Percentiles rank a stretch among this genome's conserved stretches.
phyloP scores from a whole-genome alignment of 2,888 invertebrate species.

The Dicyrtoma fusca region DNA sequence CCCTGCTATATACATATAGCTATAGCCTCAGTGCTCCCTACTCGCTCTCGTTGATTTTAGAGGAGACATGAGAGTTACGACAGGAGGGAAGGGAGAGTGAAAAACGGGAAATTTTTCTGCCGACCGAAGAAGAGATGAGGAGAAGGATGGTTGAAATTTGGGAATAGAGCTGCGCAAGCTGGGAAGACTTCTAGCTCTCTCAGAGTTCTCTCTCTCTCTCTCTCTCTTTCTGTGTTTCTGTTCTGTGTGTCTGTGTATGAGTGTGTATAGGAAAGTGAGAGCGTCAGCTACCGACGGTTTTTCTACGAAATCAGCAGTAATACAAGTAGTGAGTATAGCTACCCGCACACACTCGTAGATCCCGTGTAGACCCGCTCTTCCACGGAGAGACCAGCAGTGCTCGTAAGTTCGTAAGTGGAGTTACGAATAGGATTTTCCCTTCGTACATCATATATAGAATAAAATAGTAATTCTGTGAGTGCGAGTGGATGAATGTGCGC shows the following conservation, averaged over 20 bases:
- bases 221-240: neutral
- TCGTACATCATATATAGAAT: constrained; percentile 11
- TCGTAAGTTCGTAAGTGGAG: no score
- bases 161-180: constrained; percentile 25
- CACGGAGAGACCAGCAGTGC: no score
- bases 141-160: constrained; percentile 16
- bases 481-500: constrained; percentile 4
- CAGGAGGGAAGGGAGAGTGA: constrained; percentile 16
- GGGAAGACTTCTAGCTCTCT: constrained; percentile 1
- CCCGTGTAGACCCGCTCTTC: neutral
- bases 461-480: neutral
- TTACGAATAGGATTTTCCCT: no score
- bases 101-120: constrained; percentile 29
- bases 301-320: constrained; percentile 14
- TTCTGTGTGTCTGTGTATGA: neutral
- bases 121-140: constrained; percentile 20
- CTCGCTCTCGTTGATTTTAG: constrained; percentile 18
- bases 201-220: neutral
- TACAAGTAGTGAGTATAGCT: neutral
- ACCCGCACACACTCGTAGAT: no score
- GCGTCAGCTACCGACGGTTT: constrained; percentile 18
- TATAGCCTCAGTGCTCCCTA: no score
- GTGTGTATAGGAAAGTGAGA: constrained; percentile 10
- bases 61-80: constrained; percentile 4
- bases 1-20: no score